A percentile compares a stretch with the other conserved stretches of the same genome.
Evolutionary conservation across 2,888 invertebrate genomes (phyloP).

Genomic region (Parapristionchus giblindavisi): DNA sequence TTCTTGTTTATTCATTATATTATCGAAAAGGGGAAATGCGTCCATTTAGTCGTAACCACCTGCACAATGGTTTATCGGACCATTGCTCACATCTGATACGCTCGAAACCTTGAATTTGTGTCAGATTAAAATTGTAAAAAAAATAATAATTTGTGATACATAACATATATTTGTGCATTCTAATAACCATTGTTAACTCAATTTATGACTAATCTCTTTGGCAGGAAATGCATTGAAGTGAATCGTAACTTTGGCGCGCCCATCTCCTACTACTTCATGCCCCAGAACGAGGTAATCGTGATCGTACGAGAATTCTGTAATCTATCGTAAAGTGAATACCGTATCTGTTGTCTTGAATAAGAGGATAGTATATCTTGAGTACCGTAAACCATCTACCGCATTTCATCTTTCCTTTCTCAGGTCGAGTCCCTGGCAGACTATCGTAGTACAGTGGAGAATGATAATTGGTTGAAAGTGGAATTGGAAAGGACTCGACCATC

Average conservation of each 20-base stretch:
- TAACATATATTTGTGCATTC: too few species aligned
- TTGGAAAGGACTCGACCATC: conserved; percentile 8
- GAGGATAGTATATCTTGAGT: too few species aligned
- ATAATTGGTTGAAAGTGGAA: not conserved
- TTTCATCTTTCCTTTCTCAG: not conserved
- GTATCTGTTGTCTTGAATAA: too few species aligned
- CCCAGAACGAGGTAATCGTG: conserved; percentile 16
- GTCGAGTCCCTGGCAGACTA: conserved; percentile 33
- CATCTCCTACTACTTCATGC: conserved; percentile 34
- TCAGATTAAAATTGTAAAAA: too few species aligned
- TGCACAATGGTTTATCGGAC: too few species aligned
- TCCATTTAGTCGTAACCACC: too few species aligned
- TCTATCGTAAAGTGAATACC: too few species aligned
- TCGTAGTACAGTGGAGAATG: not conserved
- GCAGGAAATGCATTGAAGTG: conserved; percentile 7
- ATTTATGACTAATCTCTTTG: not conserved
- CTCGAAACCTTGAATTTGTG: too few species aligned
- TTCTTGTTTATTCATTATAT: not conserved
- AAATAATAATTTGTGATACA: too few species aligned
- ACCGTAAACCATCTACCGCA: too few species aligned
- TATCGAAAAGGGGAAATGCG: not conserved
- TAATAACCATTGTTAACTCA: too few species aligned
- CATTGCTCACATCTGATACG: too few species aligned
- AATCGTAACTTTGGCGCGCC: conserved; percentile 29
- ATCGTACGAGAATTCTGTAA: not conserved